phyloP scores from a whole-genome alignment of 2,797 vertebrate species.

The Myripristis murdjan region DNA sequence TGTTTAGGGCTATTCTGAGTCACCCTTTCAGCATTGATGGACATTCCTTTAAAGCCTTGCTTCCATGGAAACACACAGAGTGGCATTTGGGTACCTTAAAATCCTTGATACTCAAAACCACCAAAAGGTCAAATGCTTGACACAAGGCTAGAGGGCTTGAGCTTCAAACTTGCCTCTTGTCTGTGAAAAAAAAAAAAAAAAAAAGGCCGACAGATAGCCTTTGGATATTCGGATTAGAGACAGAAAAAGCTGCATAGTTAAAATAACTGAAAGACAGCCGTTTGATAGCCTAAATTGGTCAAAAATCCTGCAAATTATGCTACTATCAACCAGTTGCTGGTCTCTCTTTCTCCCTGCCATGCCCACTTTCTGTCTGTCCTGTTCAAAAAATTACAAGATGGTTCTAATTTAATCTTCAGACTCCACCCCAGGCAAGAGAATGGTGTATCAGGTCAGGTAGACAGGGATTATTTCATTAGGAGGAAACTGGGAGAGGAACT shows the following conservation, averaged over 20 bases:
- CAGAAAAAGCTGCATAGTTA: not conserved
- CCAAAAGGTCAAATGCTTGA: conserved; percentile 64
- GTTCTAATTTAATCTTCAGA: conserved; percentile 60
- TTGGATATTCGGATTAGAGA: not conserved
- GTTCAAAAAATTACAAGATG: conserved; percentile 36
- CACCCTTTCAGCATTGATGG: conserved; percentile 55
- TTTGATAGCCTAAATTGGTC: not conserved
- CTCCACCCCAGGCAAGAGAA: conserved; percentile 48
- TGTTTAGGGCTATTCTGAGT: conserved; percentile 64
- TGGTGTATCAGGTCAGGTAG: conserved; percentile 46
- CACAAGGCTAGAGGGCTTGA: conserved; percentile 32
- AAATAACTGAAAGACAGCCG: not conserved
- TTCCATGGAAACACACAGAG: conserved; percentile 76
- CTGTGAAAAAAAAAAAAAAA: not conserved
- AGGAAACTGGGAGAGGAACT: conserved; percentile 52
- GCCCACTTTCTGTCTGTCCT: conserved; percentile 3
- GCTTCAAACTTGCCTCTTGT: conserved; percentile 28
- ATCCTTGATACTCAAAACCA: conserved; percentile 58
- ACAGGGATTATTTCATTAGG: conserved; percentile 60
- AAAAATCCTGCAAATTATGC: not conserved
- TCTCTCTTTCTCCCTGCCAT: not conserved
- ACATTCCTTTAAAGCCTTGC: conserved; percentile 59
- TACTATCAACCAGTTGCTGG: not conserved
- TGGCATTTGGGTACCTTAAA: conserved; percentile 60
- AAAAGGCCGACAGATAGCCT: not conserved